Evolutionary conservation across 2,888 invertebrate species (phyloP).

Genomic region (Tineola bisselliella): DNA sequence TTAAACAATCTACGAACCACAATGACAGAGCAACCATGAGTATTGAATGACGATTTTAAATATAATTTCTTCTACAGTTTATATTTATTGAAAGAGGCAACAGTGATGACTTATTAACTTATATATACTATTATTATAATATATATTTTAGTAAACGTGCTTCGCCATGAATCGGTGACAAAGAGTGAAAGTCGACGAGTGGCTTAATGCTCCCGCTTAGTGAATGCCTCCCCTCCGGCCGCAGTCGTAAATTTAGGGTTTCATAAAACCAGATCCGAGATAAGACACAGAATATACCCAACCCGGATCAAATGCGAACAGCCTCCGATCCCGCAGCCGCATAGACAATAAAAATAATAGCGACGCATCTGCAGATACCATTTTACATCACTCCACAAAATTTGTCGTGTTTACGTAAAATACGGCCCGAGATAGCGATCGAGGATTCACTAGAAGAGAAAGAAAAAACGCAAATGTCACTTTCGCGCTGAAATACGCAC

Average conservation of each 20-base stretch:
- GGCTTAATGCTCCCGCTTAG: constrained; percentile 46
- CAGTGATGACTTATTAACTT: background rate
- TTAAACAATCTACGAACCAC: background rate
- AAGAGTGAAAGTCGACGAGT: constrained; percentile 12
- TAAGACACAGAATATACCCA: constrained; percentile 64
- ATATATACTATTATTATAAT: background rate
- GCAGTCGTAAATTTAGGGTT: constrained; percentile 69
- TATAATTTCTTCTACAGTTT: too few species aligned
- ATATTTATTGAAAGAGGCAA: too few species aligned
- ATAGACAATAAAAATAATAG: constrained; percentile 62
- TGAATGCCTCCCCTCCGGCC: constrained; percentile 34
- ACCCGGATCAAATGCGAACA: constrained; percentile 63
- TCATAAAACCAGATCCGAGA: constrained; percentile 68
- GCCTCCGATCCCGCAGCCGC: constrained; percentile 36
- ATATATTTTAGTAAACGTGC: constrained; percentile 56
- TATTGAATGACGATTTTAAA: too few species aligned
- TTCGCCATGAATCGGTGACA: constrained; percentile 50
- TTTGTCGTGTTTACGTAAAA: constrained; percentile 67
- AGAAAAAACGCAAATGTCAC: constrained; percentile 39
- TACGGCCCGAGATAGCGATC: constrained; percentile 55
- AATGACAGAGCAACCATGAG: too few species aligned
- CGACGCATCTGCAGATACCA: constrained; percentile 61
- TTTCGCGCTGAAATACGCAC: constrained; percentile 34
- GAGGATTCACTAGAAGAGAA: constrained; percentile 46
- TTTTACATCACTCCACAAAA: constrained; percentile 46